Percentiles rank a stretch among this genome's conserved stretches.
Evolutionary conservation across 37 sponge, comb jelly and placozoan species (phyloP).

Genomic region (Beroe forskalii): DNA sequence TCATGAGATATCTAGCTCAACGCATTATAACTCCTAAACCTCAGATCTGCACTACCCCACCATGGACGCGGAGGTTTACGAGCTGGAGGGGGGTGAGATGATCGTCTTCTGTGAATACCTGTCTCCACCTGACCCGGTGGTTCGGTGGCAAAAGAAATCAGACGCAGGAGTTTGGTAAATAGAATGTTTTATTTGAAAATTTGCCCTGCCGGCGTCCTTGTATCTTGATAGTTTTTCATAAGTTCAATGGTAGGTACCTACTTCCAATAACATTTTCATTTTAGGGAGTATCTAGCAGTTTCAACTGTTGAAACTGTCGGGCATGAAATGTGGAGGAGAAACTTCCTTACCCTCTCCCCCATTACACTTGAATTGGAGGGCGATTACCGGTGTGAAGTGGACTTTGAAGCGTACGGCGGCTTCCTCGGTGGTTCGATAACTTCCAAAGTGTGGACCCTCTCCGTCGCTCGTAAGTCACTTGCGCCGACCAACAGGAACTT

Average conservation of each 20-base stretch:
- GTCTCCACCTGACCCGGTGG: constrained; percentile 18
- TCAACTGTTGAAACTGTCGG: not conserved
- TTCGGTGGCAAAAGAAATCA: not conserved
- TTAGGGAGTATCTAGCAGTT: too few relatives aligned
- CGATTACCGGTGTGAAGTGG: not conserved
- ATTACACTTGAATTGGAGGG: not conserved
- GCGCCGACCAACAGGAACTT: too few relatives aligned
- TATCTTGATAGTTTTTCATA: too few relatives aligned
- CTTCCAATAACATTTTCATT: too few relatives aligned
- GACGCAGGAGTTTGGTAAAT: not conserved
- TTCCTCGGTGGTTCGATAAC: not conserved
- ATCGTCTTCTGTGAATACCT: constrained; percentile 28
- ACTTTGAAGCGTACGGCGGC: not conserved
- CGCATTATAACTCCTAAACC: too few relatives aligned
- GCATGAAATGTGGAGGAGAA: not conserved
- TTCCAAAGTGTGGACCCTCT: not conserved
- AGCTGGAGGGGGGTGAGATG: not conserved
- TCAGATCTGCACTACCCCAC: constrained; percentile 22
- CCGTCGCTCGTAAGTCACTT: too few relatives aligned
- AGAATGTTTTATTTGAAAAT: too few relatives aligned
- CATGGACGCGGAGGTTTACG: not conserved
- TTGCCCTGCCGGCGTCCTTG: too few relatives aligned
- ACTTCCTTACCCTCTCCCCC: not conserved
- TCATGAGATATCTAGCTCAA: too few relatives aligned
- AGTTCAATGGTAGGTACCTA: too few relatives aligned